Percentiles rank a stretch among this genome's conserved stretches.
Evolutionary conservation across 2,888 invertebrate genomes (phyloP).

Genomic region (Sesia bembeciformis): DNA sequence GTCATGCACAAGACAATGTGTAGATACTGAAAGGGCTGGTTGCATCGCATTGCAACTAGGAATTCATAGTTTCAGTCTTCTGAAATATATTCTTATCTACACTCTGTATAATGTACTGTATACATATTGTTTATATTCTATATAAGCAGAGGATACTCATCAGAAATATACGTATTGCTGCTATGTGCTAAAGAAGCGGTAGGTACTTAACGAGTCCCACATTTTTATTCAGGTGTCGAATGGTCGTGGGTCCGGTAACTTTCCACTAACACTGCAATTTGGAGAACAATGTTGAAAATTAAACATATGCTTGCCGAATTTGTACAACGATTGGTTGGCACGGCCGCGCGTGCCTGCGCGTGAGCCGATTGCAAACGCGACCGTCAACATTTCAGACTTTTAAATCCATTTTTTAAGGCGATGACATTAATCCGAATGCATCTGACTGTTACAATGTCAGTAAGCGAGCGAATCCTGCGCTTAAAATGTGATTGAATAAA

Average conservation of each 20-base stretch:
- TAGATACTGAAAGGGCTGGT: too few species aligned
- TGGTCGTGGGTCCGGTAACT: constrained; percentile 21
- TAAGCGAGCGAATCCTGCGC: background rate
- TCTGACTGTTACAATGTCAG: constrained; percentile 16
- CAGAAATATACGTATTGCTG: too few species aligned
- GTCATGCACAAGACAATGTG: too few species aligned
- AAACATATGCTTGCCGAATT: constrained; percentile 34
- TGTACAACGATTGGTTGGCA: constrained; percentile 30
- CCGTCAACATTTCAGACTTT: background rate
- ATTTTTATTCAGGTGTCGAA: constrained; percentile 31
- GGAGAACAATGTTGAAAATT: constrained; percentile 54
- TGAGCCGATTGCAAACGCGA: constrained; percentile 33
- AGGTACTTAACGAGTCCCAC: background rate
- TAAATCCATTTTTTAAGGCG: constrained; percentile 29
- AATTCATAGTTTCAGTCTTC: too few species aligned
- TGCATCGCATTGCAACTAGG: too few species aligned
- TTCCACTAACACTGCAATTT: constrained; percentile 39
- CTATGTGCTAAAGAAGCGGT: too few species aligned
- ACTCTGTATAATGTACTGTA: too few species aligned
- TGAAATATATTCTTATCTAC: too few species aligned
- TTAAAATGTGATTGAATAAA: background rate
- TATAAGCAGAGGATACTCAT: too few species aligned
- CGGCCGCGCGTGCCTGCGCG: constrained; percentile 29
- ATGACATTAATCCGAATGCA: constrained; percentile 32
- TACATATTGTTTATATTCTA: too few species aligned